Percentiles rank a stretch among this genome's conserved stretches.
phyloP scores from a whole-genome alignment of 1,140 invertebrate genomes.

The Drosophila sulfurigaster region DNA sequence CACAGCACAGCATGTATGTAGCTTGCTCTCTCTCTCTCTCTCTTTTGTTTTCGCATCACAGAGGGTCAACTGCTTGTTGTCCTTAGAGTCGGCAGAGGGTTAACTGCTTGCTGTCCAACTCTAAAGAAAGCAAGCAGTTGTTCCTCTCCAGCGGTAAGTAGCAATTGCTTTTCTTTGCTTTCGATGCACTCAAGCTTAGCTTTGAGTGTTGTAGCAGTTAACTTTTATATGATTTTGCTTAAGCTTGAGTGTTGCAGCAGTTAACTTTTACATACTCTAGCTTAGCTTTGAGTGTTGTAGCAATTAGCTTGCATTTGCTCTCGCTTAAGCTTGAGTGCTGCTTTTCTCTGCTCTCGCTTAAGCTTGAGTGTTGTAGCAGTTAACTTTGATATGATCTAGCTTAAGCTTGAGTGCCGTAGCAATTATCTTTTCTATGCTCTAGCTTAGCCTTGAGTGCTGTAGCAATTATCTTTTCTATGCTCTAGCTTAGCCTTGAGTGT shows the following conservation, averaged over 20 bases:
- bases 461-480: constrained; percentile 20
- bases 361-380: background rate
- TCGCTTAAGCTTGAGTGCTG: too few species aligned
- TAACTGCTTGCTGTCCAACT: too few species aligned
- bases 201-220: background rate
- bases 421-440: constrained; percentile 14
- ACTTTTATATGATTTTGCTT: background rate
- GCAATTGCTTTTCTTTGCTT: constrained; percentile 15
- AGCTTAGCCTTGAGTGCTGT: background rate
- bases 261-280: background rate
- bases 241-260: background rate
- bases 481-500: background rate
- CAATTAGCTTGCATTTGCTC: background rate
- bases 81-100: background rate
- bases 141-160: constrained; percentile 17
- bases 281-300: background rate
- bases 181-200: too few species aligned
- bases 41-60: constrained; percentile 1
- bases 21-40: constrained; percentile 16
- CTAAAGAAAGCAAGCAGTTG: background rate
- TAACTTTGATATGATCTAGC: background rate
- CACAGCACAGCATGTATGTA: constrained; percentile 36
- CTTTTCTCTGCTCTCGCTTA: constrained; percentile 1
- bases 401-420: background rate
- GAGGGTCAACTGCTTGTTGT: background rate